Base-by-base conservation (phyloP, 23 tunicate genomes). In the Aplidium turbinatum region DNA sequence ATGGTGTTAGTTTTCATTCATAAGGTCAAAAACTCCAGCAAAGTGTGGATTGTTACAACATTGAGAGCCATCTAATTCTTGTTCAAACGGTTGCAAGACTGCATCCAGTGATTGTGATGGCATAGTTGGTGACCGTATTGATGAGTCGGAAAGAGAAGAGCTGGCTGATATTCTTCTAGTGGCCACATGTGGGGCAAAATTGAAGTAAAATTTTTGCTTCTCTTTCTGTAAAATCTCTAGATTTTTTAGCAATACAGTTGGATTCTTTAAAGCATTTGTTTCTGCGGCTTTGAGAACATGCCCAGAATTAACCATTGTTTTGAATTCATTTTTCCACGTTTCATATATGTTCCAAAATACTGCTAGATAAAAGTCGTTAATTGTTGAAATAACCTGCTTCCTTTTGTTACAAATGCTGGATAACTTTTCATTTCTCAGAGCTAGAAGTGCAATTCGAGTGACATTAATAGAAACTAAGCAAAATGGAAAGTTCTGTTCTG, bases 281-380 rank as follows among this genome's bases (percentile, higher is more conserved):
- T 75, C 80, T 25, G 42, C 56, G 25, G 25, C 56, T 51, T 88
- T 68, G 55, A 88, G 65, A 11, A 88, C 87, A 53, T 75, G 81
- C 0, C 96, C 96, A 3, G 96, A 88, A 39, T 88, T 87, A 11
- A 63, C 69, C 79, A 88, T 88, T 25, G 96, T 88, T 50, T 88
- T 88, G 63, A 50, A 79, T 57, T 88, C 87, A 35, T 78, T 57
- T 38, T 88, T 88, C 96, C 96, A 88, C 25, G 81, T 75, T 13
- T 58, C 31, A 57, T 64, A 81, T 45, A 88, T 26, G 54, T 81
- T 83, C 57, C 67, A 76, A 68, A 88, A 81, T 9, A 75, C 38
- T 13, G 96, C 96, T 21, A 88, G 57, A 38, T 88, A 81, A 47
- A 88, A 81, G 1, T 81, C 86, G 50, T 88, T 88, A 57, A 75